Base-by-base conservation (phyloP, 2,888 invertebrate species). In the Cynaeus angustus region DNA sequence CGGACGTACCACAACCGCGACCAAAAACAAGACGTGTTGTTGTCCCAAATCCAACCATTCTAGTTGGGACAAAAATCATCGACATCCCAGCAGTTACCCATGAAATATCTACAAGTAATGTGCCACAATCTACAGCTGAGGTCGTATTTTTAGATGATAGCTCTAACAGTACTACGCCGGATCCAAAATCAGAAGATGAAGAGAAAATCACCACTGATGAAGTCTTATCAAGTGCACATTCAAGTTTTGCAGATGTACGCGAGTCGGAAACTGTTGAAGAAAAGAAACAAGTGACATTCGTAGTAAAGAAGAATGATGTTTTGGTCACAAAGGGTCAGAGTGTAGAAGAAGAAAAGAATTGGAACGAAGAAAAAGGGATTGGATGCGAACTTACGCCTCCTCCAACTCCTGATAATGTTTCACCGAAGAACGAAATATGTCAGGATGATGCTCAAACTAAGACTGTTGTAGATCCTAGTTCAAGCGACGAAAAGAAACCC, bases 111-210 rank as follows among this genome's bases (percentile, higher is more conserved):
- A 88, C 88, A 2, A 86, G 88, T 4, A 70, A 72, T 33, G 72
- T 75, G 13, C 68, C 78, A 2, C 75, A 79, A 71, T 73, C 76
- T 13, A 73, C 72, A 3, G 91, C 91, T 16, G 93, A 93, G 84
- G 82, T 92, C 8, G 91, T 92, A 0, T 92, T 89, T 82, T 85
- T 92, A 46, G 90, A 91, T 66, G 91, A 91, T 74, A 88, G 90
- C 10, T 91, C 91, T 3, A 89, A 89, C 72, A 90, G 89, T 76
- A 67, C 72, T 50, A 74, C 72, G 6, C 88, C 89, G 9, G 90
- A 90, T 75, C 90, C 90, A 2, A 38, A 66, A 48, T 50, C 70
- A 9, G 58, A 90, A 71, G 79, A 83, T 50, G 85, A 86, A 46
- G 88, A 33, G 81, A 83, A 86, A 56, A 86, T 87, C 73, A 86